Percentiles rank a stretch among this genome's conserved stretches.
Conservation (phyloP, 1,140 invertebrate species). For the Drosophila lacteicornis region DNA sequence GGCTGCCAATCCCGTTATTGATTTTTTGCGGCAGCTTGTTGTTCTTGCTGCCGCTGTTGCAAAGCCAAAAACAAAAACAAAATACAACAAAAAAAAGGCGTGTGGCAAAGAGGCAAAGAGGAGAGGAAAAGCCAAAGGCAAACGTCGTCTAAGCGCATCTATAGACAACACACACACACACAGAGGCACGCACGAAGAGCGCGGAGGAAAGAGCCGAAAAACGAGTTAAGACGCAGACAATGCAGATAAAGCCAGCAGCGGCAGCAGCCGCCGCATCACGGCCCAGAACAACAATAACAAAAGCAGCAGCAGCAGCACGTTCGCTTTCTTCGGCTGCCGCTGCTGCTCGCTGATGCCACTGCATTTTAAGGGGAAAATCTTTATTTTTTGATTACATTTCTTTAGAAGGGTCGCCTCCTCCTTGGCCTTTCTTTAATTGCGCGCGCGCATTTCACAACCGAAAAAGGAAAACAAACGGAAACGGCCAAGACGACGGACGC, state of each 20-base stretch:
- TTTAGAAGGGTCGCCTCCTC: constrained; percentile 33
- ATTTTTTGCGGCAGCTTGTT: constrained; percentile 52
- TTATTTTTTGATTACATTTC: constrained; percentile 57
- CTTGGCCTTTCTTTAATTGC: constrained; percentile 54
- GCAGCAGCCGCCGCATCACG: constrained; percentile 19
- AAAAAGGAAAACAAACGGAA: constrained; percentile 43
- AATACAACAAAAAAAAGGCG: constrained; percentile 32
- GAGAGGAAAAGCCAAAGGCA: constrained; percentile 13
- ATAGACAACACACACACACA: constrained; percentile 16
- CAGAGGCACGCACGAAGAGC: constrained; percentile 1
- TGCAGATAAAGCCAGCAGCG: constrained; percentile 44
- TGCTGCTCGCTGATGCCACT: background rate
- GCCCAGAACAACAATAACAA: constrained; percentile 35
- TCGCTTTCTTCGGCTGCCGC: constrained; percentile 24
- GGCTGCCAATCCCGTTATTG: constrained; percentile 56
- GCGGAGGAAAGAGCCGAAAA: constrained; percentile 44
- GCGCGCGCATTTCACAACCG: constrained; percentile 69
- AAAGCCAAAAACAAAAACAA: constrained; percentile 20
- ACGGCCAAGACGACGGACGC: constrained; percentile 19
- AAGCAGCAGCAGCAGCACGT: constrained; percentile 11
- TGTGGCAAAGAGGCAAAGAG: constrained; percentile 21
- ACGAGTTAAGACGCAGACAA: constrained; percentile 62
- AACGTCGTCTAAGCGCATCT: constrained; percentile 33
- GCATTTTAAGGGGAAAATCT: constrained; percentile 21
- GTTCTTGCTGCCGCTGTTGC: constrained; percentile 21